These are phyloP conservation scores for Onychomys leucogaster DNA, from an alignment of 2,797 vertebrate species.

Conservation along the genomic window DNA sequence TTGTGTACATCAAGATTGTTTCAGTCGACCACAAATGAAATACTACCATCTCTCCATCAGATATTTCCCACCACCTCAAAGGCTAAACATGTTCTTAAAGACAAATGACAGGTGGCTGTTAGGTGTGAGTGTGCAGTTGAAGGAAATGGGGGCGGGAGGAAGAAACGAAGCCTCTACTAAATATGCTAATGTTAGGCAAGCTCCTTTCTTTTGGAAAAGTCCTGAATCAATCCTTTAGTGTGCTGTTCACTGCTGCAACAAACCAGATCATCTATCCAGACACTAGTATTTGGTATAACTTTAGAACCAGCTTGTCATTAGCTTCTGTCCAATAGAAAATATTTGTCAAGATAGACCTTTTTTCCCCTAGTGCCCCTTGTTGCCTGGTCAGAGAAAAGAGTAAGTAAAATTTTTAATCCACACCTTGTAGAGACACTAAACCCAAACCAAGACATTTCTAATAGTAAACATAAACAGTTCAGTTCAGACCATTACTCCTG, in stretches of 20 bases:
- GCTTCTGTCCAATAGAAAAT: neutral
- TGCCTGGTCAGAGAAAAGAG: neutral
- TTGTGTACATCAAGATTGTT: neutral
- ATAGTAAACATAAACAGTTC: neutral
- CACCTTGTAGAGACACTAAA: neutral
- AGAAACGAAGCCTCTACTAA: neutral
- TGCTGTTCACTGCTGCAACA: neutral
- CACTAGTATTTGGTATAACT: neutral
- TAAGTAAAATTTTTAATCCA: neutral
- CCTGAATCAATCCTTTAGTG: neutral
- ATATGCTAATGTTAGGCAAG: rapidly evolving
- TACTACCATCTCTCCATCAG: neutral
- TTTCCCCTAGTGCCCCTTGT: neutral
- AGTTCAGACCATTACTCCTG: neutral
- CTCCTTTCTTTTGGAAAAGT: neutral
- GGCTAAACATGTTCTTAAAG: neutral
- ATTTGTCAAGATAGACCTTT: neutral
- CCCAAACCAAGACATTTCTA: neutral
- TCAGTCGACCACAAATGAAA: neutral
- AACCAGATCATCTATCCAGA: neutral
- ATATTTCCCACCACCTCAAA: neutral
- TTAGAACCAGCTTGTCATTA: neutral
- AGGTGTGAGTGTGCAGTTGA: neutral
- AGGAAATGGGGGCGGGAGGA: neutral
- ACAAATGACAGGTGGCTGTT: neutral